A percentile compares a stretch with the other conserved stretches of the same genome.
Evolutionary conservation across 2,113 vertebrate genomes (phyloP).

Genomic region (Eclectus roratus): DNA sequence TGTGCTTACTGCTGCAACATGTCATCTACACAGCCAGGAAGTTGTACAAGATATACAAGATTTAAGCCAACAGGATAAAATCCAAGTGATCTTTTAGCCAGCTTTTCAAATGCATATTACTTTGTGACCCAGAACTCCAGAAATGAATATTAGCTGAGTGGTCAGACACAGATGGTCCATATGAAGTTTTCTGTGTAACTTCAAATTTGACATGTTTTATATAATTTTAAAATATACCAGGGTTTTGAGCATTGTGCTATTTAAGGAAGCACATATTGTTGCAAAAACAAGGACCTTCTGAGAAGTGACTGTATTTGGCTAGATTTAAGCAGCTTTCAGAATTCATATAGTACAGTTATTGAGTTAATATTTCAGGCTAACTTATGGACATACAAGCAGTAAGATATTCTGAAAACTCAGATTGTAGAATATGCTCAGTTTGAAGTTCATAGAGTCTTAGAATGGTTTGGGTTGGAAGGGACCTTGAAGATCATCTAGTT

Average conservation of each 20-base stretch:
- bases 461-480: background rate
- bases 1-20: constrained; percentile 75
- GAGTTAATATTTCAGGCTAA: background rate
- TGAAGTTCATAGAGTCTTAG: background rate
- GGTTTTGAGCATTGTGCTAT: constrained; percentile 12
- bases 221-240: background rate
- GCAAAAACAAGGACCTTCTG: background rate
- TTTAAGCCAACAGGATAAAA: constrained; percentile 80
- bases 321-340: background rate
- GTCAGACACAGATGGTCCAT: constrained; percentile 34
- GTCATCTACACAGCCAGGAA: constrained; percentile 74
- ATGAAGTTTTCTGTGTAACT: constrained; percentile 40
- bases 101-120: constrained; percentile 79
- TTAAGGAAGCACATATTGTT: background rate
- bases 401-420: background rate
- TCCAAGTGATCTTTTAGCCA: constrained; percentile 79
- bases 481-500: background rate
- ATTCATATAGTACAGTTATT: background rate
- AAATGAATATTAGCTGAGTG: constrained; percentile 66
- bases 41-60: constrained; percentile 71
- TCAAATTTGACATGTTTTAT: constrained; percentile 15
- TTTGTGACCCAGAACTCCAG: constrained; percentile 79
- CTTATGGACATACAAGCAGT: background rate
- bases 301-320: background rate
- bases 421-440: background rate